A percentile compares a stretch with the other conserved stretches of the same genome.
These are phyloP conservation scores for Leuciscus idus DNA, from an alignment of 2,113 vertebrate species.

Conservation along the genomic window DNA sequence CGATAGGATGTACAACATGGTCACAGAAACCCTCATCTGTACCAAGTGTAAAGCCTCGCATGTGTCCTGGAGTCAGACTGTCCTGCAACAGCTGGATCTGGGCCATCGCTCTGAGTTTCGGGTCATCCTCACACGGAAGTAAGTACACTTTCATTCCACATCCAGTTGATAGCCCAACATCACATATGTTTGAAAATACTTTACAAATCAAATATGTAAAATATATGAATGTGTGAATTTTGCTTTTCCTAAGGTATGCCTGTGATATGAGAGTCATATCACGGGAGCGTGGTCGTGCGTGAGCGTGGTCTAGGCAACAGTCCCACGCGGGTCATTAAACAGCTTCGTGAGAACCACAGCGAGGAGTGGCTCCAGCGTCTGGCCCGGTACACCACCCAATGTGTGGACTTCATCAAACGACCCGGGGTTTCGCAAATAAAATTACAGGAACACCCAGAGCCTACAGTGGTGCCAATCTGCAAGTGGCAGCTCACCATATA, in stretches of 20 bases:
- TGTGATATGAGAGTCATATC: conserved; percentile 17
- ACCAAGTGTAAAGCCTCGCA: conserved; percentile 38
- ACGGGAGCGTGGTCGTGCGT: no score
- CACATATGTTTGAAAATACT: not conserved
- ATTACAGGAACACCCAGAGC: conserved; percentile 18
- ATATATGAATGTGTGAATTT: not conserved
- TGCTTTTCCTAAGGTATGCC: conserved; percentile 31
- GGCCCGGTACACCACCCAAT: conserved; percentile 33
- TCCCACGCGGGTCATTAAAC: not conserved
- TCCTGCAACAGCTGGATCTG: conserved; percentile 31
- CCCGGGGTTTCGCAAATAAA: not conserved
- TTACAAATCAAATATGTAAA: not conserved
- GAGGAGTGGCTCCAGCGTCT: conserved; percentile 34
- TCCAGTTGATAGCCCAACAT: not conserved
- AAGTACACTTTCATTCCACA: not conserved
- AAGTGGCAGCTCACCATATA: conserved; percentile 46
- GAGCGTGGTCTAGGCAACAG: conserved; percentile 19
- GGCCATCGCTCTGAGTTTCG: conserved; percentile 26
- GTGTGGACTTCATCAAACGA: not conserved
- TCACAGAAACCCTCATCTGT: conserved; percentile 48
- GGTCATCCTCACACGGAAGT: conserved; percentile 38
- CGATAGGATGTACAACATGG: conserved; percentile 38
- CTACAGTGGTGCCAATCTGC: conserved; percentile 12
- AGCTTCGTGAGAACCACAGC: conserved; percentile 37
- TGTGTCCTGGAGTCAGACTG: conserved; percentile 46